Conservation (phyloP, 2,888 invertebrate genomes). For the Campoplex capitator region DNA sequence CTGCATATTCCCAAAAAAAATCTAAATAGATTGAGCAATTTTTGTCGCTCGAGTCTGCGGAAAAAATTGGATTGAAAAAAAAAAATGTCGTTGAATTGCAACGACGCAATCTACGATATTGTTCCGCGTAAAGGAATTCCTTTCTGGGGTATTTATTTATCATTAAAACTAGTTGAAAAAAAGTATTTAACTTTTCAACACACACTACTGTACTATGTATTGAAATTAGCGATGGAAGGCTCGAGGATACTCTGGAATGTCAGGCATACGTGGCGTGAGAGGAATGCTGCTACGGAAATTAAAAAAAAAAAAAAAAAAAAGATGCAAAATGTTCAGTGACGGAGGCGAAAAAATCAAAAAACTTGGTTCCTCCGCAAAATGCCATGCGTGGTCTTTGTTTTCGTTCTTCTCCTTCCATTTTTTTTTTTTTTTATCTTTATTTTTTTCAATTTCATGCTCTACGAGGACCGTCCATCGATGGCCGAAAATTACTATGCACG, state of each 20-base stretch:
- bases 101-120: neutral
- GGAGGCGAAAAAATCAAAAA: neutral
- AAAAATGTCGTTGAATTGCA: neutral
- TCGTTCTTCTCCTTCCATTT: neutral
- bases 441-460: slow-evolving; percentile 7
- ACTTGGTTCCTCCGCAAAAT: neutral
- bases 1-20: neutral
- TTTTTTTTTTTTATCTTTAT: neutral
- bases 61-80: neutral
- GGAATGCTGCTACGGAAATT: neutral
- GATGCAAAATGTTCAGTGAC: neutral
- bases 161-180: slow-evolving; percentile 60
- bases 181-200: slow-evolving; percentile 59
- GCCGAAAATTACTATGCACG: slow-evolving; percentile 61
- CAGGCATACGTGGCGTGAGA: neutral
- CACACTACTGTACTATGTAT: slow-evolving; percentile 42
- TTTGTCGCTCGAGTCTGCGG: neutral
- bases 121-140: slow-evolving; percentile 10
- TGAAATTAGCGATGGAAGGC: slow-evolving; percentile 41
- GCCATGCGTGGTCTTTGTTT: neutral
- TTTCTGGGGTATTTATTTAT: slow-evolving; percentile 43
- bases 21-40: neutral
- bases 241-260: slow-evolving; percentile 8
- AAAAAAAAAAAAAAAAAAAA: neutral
- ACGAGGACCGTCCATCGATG: slow-evolving; percentile 39